Conservation (phyloP, 2,888 invertebrate genomes). For the Craniophora ligustri region DNA sequence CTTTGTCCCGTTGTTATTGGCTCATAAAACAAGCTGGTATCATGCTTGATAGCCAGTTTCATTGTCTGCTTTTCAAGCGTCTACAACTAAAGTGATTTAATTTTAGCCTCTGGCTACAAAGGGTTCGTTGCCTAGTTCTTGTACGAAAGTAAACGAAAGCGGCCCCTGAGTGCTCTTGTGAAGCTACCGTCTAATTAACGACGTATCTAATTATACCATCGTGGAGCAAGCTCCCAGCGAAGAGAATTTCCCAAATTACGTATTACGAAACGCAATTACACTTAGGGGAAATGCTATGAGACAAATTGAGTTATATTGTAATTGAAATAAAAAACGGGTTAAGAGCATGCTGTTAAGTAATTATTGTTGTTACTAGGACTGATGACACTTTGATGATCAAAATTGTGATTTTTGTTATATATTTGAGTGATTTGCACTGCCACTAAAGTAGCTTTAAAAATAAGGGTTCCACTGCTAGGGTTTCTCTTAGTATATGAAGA, state of each 20-base stretch:
- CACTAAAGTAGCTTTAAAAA: no score
- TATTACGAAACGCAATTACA: slow-evolving; percentile 82
- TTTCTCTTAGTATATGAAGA: no score
- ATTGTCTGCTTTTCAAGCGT: slow-evolving; percentile 44
- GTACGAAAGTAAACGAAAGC: slow-evolving; percentile 73
- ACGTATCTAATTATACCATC: slow-evolving; percentile 86
- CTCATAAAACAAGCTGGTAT: slow-evolving; percentile 28
- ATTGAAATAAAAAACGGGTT: slow-evolving; percentile 61
- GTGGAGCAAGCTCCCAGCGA: slow-evolving; percentile 68
- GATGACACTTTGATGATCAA: slow-evolving; percentile 7
- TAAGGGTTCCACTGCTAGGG: no score
- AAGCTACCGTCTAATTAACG: slow-evolving; percentile 82
- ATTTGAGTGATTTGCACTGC: neutral
- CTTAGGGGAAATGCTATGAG: slow-evolving; percentile 74
- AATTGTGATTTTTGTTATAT: neutral
- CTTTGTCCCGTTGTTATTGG: slow-evolving; percentile 30
- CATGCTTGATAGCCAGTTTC: slow-evolving; percentile 24
- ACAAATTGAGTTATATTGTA: slow-evolving; percentile 70
- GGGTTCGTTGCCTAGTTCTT: slow-evolving; percentile 61
- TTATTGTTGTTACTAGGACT: slow-evolving; percentile 11
- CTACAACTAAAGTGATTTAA: slow-evolving; percentile 59
- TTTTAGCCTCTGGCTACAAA: slow-evolving; percentile 56
- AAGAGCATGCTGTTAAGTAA: slow-evolving; percentile 29
- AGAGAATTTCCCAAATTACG: slow-evolving; percentile 83
- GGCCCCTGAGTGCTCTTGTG: slow-evolving; percentile 78